These are phyloP conservation scores for Talpa occidentalis DNA, from an alignment of 2,113 vertebrate genomes.

Conservation along the genomic window DNA sequence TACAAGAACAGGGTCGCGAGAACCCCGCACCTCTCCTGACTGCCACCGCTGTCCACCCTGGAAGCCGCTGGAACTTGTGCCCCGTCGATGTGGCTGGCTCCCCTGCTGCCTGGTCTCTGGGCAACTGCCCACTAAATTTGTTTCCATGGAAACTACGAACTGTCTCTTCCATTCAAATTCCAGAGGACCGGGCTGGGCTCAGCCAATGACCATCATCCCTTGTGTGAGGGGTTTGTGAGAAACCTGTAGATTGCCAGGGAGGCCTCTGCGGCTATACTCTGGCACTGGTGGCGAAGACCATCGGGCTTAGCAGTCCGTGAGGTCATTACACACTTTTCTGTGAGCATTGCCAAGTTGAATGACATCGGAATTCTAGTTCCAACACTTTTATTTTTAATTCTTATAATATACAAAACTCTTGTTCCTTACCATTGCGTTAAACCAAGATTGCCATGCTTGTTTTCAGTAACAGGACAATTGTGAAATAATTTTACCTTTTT, in stretches of 20 bases:
- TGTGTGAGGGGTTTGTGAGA: neutral
- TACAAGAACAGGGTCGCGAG: neutral
- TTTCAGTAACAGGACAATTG: neutral
- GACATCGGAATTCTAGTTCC: neutral
- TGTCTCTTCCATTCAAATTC: neutral
- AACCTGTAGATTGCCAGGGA: neutral
- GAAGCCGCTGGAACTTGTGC: neutral
- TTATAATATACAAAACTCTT: neutral
- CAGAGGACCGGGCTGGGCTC: neutral
- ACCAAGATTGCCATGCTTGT: neutral
- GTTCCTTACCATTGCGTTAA: neutral
- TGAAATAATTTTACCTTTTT: conserved; percentile 32
- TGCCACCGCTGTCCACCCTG: neutral
- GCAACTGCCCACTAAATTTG: too few species aligned
- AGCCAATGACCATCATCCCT: neutral
- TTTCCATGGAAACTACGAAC: neutral
- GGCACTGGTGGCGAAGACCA: neutral
- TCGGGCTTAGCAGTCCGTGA: neutral
- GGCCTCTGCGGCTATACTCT: neutral
- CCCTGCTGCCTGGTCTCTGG: neutral
- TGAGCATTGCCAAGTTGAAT: neutral
- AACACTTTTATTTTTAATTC: conserved; percentile 7
- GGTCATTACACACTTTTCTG: neutral
- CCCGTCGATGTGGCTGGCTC: too few species aligned
- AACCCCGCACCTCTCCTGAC: neutral